Evolutionary conservation across 35 echinoderm and acorn worm genomes (phyloP), one percentile per base, ranked within the genome.

Genomic region (Diadema setosum): DNA sequence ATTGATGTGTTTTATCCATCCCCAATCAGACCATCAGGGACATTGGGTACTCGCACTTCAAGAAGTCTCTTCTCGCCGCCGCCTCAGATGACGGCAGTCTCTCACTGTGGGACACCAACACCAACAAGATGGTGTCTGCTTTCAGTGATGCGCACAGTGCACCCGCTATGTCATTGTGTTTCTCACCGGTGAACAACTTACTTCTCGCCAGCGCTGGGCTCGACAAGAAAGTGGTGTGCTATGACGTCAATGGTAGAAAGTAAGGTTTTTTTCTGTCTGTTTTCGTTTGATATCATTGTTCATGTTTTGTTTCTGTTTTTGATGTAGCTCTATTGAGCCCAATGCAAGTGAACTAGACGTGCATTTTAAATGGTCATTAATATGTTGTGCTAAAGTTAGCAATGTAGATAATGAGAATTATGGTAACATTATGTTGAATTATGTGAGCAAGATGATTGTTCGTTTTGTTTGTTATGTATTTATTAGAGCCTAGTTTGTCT

Each of bases 71-170:
- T 5, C 46, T 98, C 26, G 96, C 88, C 39, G 85, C 96, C 46
- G 96, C 94, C 0, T 94, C 96, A 46, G 96, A 98, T 92, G 96
- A 98, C 44, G 96, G 96, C 31, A 60, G 78, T 29, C 89, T 98
- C 8, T 91, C 82, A 5, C 67, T 98, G 9, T 98, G 96, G 96
- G 96, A 98, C 48, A 94, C 92, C 32, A 98, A 94, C 67, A 42
- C 96, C 26, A 50, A 33, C 33, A 98, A 98, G 59, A 33, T 84
- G 70, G 55, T 98, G 24, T 37, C 45, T 0, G 36, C 84, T 36
- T 98, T 98, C 85, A 88, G 46, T 30, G 89, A 92, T 87, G 81
- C 89, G 0, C 96, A 98, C 75, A 91, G 83, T 24, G 92, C 96
- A 21, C 93, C 96, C n/a, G 86, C 96, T 7, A 98, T 92, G 9